Conservation (phyloP, 2,888 invertebrate genomes). For the Polymixis lichenea region DNA sequence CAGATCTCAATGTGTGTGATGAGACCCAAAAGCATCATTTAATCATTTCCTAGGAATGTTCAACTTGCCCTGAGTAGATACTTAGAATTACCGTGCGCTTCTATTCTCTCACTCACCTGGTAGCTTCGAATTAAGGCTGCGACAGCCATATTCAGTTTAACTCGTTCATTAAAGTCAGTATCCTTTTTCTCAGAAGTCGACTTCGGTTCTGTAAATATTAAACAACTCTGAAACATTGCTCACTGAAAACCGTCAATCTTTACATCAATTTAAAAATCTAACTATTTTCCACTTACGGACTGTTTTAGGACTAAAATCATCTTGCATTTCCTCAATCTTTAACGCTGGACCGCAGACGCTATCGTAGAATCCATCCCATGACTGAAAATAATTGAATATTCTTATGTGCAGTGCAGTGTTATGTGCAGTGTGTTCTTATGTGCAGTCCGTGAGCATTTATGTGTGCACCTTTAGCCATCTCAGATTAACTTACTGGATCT, state of each 20-base stretch:
- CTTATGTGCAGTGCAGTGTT: too few relatives aligned
- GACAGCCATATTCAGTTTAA: slow-evolving; percentile 91
- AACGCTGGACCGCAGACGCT: slow-evolving; percentile 79
- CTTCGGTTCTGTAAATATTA: slow-evolving; percentile 54
- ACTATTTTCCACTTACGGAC: slow-evolving; percentile 71
- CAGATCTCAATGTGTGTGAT: neutral
- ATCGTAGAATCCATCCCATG: slow-evolving; percentile 85
- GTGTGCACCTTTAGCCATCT: neutral
- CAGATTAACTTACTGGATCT: slow-evolving; percentile 77
- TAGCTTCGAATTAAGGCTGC: slow-evolving; percentile 93
- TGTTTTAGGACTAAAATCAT: slow-evolving; percentile 81
- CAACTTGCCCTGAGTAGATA: neutral
- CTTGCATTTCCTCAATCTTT: slow-evolving; percentile 83
- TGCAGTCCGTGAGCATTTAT: too few relatives aligned
- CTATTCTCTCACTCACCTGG: slow-evolving; percentile 74
- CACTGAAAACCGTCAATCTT: neutral
- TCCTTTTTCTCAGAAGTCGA: slow-evolving; percentile 18
- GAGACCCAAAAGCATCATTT: neutral
- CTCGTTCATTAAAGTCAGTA: slow-evolving; percentile 66
- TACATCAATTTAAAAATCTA: too few relatives aligned
- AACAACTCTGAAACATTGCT: neutral
- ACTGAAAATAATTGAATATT: slow-evolving; percentile 69
- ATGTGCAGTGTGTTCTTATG: too few relatives aligned
- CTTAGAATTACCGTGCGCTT: too few relatives aligned
- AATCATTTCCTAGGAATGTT: neutral